Base-by-base conservation (phyloP, 2,113 vertebrate species). In the Neoarius graeffei region DNA sequence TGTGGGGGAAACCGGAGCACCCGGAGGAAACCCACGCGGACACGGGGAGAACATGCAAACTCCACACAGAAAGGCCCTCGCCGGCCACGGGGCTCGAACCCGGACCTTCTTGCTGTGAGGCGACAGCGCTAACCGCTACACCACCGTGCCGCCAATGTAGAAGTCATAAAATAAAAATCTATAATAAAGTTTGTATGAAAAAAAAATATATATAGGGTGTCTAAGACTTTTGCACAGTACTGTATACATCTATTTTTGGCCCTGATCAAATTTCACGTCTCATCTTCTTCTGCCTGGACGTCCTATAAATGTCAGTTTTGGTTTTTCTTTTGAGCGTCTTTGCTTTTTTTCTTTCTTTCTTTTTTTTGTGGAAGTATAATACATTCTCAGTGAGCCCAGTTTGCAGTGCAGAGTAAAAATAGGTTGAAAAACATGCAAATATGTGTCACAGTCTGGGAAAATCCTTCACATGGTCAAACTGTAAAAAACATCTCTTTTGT, bases 391-490 rank as follows among this genome's bases (percentile, higher is more conserved):
- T 81, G 15, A 20, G 79, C 15, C 25, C 23, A 30, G 54, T 57
- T 27, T 77, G 74, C 74, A 54, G 4, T 25, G 74, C 77, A 59
- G 79, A 81, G 54, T 60, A 60, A 81, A 81, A 81, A 81, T 81
- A 59, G 27, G 27, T 35, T 59, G 15, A 35, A 81, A 80, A 80
- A 80, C 30, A 19, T 80, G 25, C 17, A 57, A 30, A 81, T 56
- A 57, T 30, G n/a, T 9, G n/a, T 20, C n/a, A 15, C n/a, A 60
- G 79, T 57, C 79, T 81, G 79, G 79, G 79, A 81, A 81, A 35
- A 79, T 5, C 27, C 27, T 20, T 23, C 52, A 77, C 74, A 80
- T 8, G 11, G 52, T 57, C 52, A 3, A 50, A 23, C 1, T 15
- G 25, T 7, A 52, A 79, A 13, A 13, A 23, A 48, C 30, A 2